These are phyloP conservation scores for Synergus itoensis DNA, from an alignment of 2,888 invertebrate genomes.

Conservation along the genomic window DNA sequence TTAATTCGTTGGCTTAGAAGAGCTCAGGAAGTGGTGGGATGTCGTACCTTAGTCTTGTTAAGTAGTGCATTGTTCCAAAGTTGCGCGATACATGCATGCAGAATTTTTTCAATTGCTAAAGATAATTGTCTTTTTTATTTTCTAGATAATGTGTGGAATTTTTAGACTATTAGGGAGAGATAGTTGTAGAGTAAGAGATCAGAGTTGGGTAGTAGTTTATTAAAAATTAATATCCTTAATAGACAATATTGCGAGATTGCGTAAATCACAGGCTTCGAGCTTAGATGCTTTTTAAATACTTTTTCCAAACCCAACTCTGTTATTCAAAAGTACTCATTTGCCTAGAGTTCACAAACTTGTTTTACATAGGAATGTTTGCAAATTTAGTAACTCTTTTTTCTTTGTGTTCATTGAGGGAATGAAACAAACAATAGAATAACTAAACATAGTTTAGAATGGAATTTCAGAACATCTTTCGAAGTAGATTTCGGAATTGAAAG, in stretches of 20 bases:
- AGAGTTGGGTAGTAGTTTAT: not conserved
- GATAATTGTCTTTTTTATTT: not conserved
- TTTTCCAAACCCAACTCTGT: not conserved
- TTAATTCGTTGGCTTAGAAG: conserved; percentile 30
- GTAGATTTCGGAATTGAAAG: not conserved
- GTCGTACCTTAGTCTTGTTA: conserved; percentile 26
- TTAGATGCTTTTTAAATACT: too few species aligned
- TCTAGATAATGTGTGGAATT: not conserved
- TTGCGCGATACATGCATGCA: conserved; percentile 34
- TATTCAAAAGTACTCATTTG: not conserved
- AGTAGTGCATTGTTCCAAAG: conserved; percentile 37
- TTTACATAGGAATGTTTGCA: not conserved
- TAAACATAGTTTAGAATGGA: not conserved
- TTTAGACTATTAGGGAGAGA: not conserved
- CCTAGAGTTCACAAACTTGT: not conserved
- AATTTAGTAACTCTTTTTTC: not conserved
- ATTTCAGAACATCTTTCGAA: not conserved
- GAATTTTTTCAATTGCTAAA: conserved; percentile 13
- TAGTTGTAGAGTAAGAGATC: not conserved
- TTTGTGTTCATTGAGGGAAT: too few species aligned
- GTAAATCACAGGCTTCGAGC: too few species aligned
- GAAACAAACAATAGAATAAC: not conserved
- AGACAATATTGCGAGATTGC: too few species aligned
- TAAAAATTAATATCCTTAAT: not conserved
- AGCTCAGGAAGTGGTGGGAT: conserved; percentile 15